A percentile compares a stretch with the other conserved stretches of the same genome.
phyloP scores from a whole-genome alignment of 2,888 invertebrate species.

The Mystacides longicornis region DNA sequence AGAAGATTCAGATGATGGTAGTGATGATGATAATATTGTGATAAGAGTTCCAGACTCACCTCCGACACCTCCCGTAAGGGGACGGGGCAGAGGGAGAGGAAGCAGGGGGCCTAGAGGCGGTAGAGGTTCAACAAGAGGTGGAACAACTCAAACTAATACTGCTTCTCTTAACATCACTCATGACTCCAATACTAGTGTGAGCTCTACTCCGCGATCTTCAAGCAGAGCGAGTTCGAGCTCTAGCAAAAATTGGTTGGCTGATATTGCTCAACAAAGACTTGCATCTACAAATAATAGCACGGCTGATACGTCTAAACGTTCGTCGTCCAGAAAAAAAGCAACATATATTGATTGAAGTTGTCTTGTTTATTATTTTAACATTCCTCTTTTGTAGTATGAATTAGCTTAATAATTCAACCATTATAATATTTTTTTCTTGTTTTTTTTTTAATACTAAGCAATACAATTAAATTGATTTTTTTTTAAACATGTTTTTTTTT shows the following conservation, averaged over 20 bases:
- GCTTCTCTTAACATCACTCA: slow-evolving; percentile 6
- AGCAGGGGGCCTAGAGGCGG: slow-evolving; percentile 21
- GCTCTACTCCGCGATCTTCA: not conserved
- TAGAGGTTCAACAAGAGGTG: slow-evolving; percentile 11
- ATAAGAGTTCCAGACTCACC: not conserved
- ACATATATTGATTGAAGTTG: slow-evolving; percentile 12
- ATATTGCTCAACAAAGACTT: slow-evolving; percentile 2
- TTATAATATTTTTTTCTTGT: too few species aligned
- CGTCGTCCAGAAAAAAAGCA: slow-evolving; percentile 8
- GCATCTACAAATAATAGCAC: not conserved
- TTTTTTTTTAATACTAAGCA: not conserved
- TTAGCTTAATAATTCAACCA: too few species aligned
- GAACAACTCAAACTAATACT: not conserved
- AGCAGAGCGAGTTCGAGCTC: not conserved
- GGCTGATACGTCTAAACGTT: slow-evolving; percentile 7
- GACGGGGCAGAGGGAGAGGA: slow-evolving; percentile 23
- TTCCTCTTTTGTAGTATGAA: not conserved
- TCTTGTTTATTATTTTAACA: not conserved
- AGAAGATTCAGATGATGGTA: slow-evolving; percentile 9
- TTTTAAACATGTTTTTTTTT: not conserved
- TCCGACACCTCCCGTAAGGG: not conserved
- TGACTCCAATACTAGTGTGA: not conserved
- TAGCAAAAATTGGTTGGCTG: slow-evolving; percentile 14
- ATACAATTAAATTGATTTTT: not conserved
- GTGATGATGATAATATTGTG: slow-evolving; percentile 15